Percentiles rank a stretch among this genome's conserved stretches.
Conservation (phyloP, 2,113 vertebrate genomes). For the Barbus barbus region DNA sequence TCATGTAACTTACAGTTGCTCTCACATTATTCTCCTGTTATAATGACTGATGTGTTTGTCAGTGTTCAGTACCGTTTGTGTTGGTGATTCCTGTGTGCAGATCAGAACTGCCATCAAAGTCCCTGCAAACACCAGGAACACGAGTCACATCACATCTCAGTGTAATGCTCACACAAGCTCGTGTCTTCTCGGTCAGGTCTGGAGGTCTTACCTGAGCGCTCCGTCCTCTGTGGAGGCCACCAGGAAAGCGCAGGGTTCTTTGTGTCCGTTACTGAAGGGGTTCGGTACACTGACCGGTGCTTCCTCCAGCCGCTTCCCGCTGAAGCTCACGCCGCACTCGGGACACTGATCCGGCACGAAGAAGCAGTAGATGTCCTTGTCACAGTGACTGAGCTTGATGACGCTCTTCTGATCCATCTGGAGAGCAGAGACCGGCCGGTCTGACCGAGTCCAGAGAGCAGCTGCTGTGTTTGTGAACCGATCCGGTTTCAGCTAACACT, state of each 20-base stretch:
- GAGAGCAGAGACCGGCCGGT: too few relatives aligned
- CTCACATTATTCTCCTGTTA: too few relatives aligned
- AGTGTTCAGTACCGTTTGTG: constrained; percentile 70
- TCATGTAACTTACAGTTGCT: too few relatives aligned
- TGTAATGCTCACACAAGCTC: too few relatives aligned
- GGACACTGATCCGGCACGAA: constrained; percentile 78
- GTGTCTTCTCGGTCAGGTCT: too few relatives aligned
- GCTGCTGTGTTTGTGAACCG: constrained; percentile 15
- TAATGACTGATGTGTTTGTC: too few relatives aligned
- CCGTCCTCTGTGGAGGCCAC: constrained; percentile 73
- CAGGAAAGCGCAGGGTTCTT: constrained; percentile 79
- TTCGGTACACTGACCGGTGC: constrained; percentile 81
- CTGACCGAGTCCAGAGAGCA: background rate
- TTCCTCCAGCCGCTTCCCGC: constrained; percentile 70
- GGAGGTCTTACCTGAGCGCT: constrained; percentile 72
- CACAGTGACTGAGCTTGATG: constrained; percentile 82
- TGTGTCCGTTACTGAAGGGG: constrained; percentile 82
- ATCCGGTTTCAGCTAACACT: constrained; percentile 56
- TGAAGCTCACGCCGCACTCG: constrained; percentile 72
- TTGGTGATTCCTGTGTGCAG: constrained; percentile 90
- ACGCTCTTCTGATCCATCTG: constrained; percentile 66
- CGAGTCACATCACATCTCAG: too few relatives aligned
- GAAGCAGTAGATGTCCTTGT: constrained; percentile 80
- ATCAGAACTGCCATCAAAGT: constrained; percentile 81
- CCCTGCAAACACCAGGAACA: constrained; percentile 66